Evolutionary conservation across 2,888 invertebrate species (phyloP), one percentile per base, ranked within the genome.

Genomic region (Tryphoninae sp.): DNA sequence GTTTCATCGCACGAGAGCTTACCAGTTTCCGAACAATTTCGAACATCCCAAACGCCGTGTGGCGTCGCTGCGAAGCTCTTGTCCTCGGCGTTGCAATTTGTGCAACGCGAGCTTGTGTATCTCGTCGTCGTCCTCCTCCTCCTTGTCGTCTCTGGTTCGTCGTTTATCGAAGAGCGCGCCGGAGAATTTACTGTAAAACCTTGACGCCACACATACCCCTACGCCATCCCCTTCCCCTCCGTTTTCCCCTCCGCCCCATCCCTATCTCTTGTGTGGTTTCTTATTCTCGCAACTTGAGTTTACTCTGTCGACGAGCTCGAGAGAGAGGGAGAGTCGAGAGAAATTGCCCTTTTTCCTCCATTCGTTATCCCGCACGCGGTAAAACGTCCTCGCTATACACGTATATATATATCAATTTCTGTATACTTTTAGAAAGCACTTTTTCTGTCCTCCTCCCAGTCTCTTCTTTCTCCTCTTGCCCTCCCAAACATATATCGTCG

Each of bases 1-100:
- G 64, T 58, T 61, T 58, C 61, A 59, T 58, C 68, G 40, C 8
- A 51, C 19, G 23, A 76, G 69, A 69, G 68, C 53, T 69, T 67
- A 75, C 78, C 78, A 75, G 78, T 78, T 78, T 71, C 81, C 81
- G 65, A 78, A 81, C 81, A 78, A 81, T 78, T 75, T 81, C 75
- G 78, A 78, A 71, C 69, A 81, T 81, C 75, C 81, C 19, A 51
- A 67, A 69, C 58, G 33, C 55, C 9, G 11, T 55, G 19, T 55
- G 19, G 33, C 33, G 55, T 19, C 16, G 67, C 55, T 55, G 40
- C 11, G 6, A 22, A 64, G 73, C 53, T 67, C 61, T 74, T 74
- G 51, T 19, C n/a, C 62, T 55, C 55, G 16, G 53, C 76, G 53
- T 77, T 71, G 81, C 78, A 81, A 81, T 81, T 78, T 78, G 74